Conservation (phyloP, 2,113 vertebrate species). For the Galeopterus variegatus region DNA sequence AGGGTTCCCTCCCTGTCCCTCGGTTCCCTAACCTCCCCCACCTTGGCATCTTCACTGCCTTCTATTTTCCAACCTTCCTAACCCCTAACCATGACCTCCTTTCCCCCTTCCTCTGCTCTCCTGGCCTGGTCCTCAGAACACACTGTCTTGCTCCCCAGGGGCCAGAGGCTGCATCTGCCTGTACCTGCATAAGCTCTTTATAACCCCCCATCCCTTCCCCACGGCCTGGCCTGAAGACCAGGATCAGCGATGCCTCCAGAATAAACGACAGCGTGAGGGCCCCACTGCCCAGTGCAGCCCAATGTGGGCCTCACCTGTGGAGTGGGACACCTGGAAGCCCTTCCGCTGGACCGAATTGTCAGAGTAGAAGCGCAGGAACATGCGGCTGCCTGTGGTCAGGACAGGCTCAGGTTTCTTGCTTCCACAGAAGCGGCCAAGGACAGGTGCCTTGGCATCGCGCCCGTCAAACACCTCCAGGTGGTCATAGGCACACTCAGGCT, state of each 20-base stretch:
- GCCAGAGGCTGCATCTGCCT: no score
- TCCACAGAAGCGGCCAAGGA: conserved; percentile 95
- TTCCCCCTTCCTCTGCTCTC: background rate
- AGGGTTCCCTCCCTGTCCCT: background rate
- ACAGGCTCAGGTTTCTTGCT: conserved; percentile 95
- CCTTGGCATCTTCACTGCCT: background rate
- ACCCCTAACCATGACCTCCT: background rate
- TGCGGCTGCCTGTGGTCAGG: conserved; percentile 91
- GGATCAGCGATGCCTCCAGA: background rate
- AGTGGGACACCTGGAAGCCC: conserved; percentile 96
- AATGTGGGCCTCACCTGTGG: conserved; percentile 89
- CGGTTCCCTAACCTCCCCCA: background rate
- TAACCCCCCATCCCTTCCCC: background rate
- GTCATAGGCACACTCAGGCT: conserved; percentile 97
- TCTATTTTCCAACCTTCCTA: background rate
- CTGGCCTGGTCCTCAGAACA: background rate
- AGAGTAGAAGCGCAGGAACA: conserved; percentile 97
- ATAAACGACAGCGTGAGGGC: background rate
- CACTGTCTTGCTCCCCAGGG: background rate
- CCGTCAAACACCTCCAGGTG: conserved; percentile 96
- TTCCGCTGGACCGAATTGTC: conserved; percentile 98
- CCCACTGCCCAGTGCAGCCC: fast-evolving
- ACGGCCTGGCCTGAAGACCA: background rate
- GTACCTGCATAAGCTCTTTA: background rate
- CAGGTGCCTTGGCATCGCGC: conserved; percentile 92